A percentile compares a stretch with the other conserved stretches of the same genome.
Conservation (phyloP, 2,113 vertebrate species). For the Steatornis caripensis region DNA sequence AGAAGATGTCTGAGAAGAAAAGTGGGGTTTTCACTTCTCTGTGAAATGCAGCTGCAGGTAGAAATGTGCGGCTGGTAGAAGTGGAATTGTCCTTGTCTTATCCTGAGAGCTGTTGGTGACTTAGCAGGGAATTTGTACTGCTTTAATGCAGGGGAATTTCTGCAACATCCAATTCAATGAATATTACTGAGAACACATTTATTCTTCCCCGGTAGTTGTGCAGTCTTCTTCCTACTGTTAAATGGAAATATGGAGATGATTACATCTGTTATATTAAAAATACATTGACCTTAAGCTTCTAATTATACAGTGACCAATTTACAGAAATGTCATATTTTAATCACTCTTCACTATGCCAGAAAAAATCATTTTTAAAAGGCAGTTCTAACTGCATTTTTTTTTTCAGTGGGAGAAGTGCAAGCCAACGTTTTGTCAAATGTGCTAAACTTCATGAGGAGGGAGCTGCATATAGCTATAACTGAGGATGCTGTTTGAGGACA, state of each 20-base stretch:
- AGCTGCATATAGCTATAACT: not conserved
- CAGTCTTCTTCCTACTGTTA: not conserved
- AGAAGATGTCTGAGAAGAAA: not conserved
- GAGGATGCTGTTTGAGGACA: not conserved
- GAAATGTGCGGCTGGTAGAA: not conserved
- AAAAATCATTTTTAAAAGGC: not conserved
- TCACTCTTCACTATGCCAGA: slow-evolving; percentile 23
- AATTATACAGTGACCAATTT: slow-evolving; percentile 27
- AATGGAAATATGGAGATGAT: not conserved
- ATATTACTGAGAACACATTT: not conserved
- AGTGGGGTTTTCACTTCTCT: not conserved
- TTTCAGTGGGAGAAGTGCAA: not conserved
- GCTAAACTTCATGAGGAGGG: not conserved
- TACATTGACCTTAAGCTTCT: not conserved
- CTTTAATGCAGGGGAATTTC: not conserved
- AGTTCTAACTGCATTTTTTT: not conserved
- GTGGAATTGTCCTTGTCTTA: not conserved
- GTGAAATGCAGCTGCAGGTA: not conserved
- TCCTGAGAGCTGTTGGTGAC: not conserved
- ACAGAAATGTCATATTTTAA: slow-evolving; percentile 6
- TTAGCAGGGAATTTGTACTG: not conserved
- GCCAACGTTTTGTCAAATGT: not conserved
- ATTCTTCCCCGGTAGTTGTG: not conserved
- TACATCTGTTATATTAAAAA: slow-evolving; percentile 19
- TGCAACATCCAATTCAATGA: not conserved